phyloP scores from a whole-genome alignment of 2,888 invertebrate species.

The Lasioglossum malachurum region DNA sequence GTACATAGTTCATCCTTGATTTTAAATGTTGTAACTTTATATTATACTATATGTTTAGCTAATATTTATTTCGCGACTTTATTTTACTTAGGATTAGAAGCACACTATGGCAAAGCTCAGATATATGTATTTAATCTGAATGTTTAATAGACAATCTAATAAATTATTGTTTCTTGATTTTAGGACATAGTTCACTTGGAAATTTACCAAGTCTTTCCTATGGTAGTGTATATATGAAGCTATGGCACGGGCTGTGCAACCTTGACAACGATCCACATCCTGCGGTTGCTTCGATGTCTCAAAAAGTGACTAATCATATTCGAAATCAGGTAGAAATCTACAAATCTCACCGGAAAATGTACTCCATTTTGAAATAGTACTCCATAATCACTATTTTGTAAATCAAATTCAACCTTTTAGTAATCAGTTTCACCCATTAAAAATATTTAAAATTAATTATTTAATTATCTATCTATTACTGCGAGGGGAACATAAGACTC shows the following conservation, averaged over 20 bases:
- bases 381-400: too few relatives aligned
- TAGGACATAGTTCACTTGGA: conserved; percentile 84
- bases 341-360: conserved; percentile 23
- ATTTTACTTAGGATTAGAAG: conserved; percentile 42
- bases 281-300: conserved; percentile 92
- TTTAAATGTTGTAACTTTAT: conserved; percentile 43
- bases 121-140: conserved; percentile 8
- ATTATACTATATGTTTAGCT: conserved; percentile 42
- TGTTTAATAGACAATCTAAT: conserved; percentile 13
- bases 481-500: too few relatives aligned
- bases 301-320: conserved; percentile 91
- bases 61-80: conserved; percentile 37
- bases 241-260: conserved; percentile 93
- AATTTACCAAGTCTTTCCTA: conserved; percentile 86
- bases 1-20: conserved; percentile 62
- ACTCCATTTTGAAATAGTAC: too few relatives aligned
- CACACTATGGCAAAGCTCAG: conserved; percentile 41
- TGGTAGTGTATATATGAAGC: conserved; percentile 94
- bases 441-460: too few relatives aligned
- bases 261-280: conserved; percentile 96
- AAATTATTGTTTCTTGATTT: conserved; percentile 44
- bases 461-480: too few relatives aligned
- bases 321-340: conserved; percentile 89
- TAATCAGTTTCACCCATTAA: too few relatives aligned
- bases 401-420: too few relatives aligned